Conservation (phyloP, 2,113 vertebrate genomes). For the Phaetusa simplex region DNA sequence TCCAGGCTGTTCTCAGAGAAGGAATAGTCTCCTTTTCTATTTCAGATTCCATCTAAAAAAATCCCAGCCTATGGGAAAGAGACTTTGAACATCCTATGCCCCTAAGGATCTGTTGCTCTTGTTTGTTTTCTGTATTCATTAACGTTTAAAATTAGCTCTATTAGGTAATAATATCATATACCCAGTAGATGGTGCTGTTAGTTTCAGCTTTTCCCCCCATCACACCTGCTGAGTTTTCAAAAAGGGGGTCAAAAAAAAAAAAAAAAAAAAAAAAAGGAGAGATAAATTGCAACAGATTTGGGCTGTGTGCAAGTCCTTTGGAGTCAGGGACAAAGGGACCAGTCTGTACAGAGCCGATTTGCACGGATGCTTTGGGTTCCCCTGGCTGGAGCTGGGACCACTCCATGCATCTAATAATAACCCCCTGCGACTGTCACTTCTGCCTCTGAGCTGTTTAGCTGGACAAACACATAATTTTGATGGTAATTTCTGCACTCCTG, state of each 20-base stretch:
- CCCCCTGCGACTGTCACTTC: background rate
- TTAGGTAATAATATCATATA: background rate
- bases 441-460: background rate
- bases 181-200: conserved; percentile 63
- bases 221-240: background rate
- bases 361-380: background rate
- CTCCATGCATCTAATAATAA: background rate
- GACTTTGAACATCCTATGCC: background rate
- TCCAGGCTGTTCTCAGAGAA: background rate
- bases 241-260: background rate
- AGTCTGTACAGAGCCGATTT: background rate
- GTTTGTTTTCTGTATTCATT: background rate
- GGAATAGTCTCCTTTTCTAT: background rate
- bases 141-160: background rate
- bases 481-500: conserved; percentile 5
- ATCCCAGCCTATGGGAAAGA: background rate
- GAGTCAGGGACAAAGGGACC: background rate
- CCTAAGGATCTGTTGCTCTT: background rate
- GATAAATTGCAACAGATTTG: background rate
- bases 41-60: background rate
- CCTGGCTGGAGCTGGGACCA: background rate
- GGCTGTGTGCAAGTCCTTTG: background rate
- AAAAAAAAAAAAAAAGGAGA: background rate
- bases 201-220: background rate
- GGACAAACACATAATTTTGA: conserved; percentile 7